phyloP scores from a whole-genome alignment of 2,888 invertebrate species.

The Eumacrocentrus americanus region DNA sequence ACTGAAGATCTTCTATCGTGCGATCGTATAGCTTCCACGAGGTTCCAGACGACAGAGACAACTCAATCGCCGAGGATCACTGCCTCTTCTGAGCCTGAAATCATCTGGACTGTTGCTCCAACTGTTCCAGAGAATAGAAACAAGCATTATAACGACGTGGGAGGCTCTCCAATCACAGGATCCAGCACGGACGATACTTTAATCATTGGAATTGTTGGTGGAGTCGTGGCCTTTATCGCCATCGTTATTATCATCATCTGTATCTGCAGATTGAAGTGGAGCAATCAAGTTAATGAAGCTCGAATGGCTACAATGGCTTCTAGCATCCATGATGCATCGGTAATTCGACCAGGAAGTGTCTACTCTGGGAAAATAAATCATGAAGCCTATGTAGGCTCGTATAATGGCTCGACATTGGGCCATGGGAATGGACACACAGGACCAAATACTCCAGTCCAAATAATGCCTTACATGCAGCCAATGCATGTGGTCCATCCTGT shows the following conservation, averaged over 20 bases:
- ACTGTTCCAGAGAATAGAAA: constrained; percentile 67
- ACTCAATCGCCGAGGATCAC: constrained; percentile 64
- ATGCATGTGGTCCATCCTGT: constrained; percentile 53
- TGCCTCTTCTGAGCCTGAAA: constrained; percentile 77
- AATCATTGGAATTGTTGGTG: constrained; percentile 94
- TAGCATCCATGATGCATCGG: constrained; percentile 56
- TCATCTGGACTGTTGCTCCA: constrained; percentile 88
- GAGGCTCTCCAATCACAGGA: constrained; percentile 55
- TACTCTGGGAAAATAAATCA: constrained; percentile 57
- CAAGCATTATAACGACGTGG: constrained; percentile 65
- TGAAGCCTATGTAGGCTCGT: constrained; percentile 49
- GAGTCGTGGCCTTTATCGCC: constrained; percentile 89
- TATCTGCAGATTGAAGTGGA: constrained; percentile 79
- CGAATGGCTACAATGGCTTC: constrained; percentile 53
- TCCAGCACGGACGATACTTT: constrained; percentile 85
- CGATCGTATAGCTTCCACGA: constrained; percentile 69
- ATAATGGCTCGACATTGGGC: constrained; percentile 53
- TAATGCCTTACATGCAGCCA: constrained; percentile 56
- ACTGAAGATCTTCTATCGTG: constrained; percentile 84
- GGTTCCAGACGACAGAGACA: constrained; percentile 61
- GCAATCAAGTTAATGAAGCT: constrained; percentile 59
- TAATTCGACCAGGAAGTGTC: constrained; percentile 54
- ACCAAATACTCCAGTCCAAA: constrained; percentile 51
- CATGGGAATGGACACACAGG: constrained; percentile 43
- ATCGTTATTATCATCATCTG: constrained; percentile 89